Evolutionary conservation across 1,140 invertebrate species (phyloP), one percentile per base, ranked within the genome.

Genomic region (Drosophila setifemur): DNA sequence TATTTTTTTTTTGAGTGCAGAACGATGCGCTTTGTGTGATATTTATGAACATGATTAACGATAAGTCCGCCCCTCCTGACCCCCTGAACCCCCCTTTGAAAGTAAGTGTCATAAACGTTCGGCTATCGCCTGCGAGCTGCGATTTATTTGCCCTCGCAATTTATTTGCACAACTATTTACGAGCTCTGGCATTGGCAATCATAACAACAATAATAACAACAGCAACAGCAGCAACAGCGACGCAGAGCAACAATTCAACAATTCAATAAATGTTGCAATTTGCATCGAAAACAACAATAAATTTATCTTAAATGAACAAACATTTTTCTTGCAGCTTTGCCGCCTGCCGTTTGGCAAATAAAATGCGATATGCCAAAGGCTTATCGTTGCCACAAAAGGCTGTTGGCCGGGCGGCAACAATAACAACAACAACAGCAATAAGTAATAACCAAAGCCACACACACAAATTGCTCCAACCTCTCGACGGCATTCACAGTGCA

Each of bases 281-380:
- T 85, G 81, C 81, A 85, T 54, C 69, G 78, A 78, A 69, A 82
- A 85, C 81, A 81, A 70, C 77, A 79, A 85, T 85, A 86, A 86
- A 86, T 86, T 73, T 85, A 83, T 81, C 81, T 86, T 86, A 87
- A 86, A 86, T 76, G 81, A 86, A 86, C 81, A 86, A 86, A 86
- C 83, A 86, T 75, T 81, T 86, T 73, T 75, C 81, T 83, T 82
- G 77, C 76, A 74, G 76, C 71, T 66, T 79, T 82, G 72, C 55
- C 52, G 73, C 40, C 55, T 47, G 55, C 29, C 63, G 12, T n/a
- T n/a, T n/a, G 48, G 48, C 58, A 86, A 83, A 83, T 85, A 83
- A 79, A 79, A 66, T 77, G 35, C 64, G 69, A 85, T 85, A 74
- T 68, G 60, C 77, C 66, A 74, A 79, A 53, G 83, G 75, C 81